Percentiles rank a stretch among this genome's conserved stretches.
phyloP scores from a whole-genome alignment of 2,888 invertebrate genomes.

The Automeris io region DNA sequence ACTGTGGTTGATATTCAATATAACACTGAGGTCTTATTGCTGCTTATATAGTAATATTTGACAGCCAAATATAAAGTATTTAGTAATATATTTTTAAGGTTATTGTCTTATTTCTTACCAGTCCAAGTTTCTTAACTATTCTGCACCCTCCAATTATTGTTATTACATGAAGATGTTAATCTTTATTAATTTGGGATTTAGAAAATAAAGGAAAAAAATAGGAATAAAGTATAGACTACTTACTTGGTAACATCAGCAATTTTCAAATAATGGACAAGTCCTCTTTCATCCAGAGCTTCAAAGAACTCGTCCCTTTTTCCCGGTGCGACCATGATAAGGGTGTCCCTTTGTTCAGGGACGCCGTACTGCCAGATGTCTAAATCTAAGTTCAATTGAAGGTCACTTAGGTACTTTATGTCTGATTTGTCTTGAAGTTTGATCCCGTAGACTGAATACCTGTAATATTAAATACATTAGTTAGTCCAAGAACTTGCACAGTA shows the following conservation, averaged over 20 bases:
- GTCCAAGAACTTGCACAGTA: too few relatives aligned
- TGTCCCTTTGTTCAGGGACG: slow-evolving; percentile 18
- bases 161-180: neutral
- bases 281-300: slow-evolving; percentile 16
- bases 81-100: neutral
- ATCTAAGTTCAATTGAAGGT: slow-evolving; percentile 17
- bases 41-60: neutral
- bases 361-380: slow-evolving; percentile 31
- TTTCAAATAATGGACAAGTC: slow-evolving; percentile 22
- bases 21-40: neutral
- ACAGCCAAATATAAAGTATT: neutral
- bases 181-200: neutral
- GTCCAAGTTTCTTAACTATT: too few relatives aligned
- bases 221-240: slow-evolving; percentile 8
- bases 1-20: neutral
- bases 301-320: slow-evolving; percentile 18
- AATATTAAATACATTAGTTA: neutral
- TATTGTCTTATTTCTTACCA: neutral
- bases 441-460: slow-evolving; percentile 22
- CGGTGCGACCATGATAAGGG: slow-evolving; percentile 26
- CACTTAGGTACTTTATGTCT: slow-evolving; percentile 18
- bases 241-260: slow-evolving; percentile 25
- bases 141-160: too few relatives aligned
- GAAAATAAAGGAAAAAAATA: neutral
- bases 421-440: slow-evolving; percentile 16